phyloP scores from a whole-genome alignment of 2,113 vertebrate genomes.

The crab-eating macaque (Macaca fascicularis) region DNA sequence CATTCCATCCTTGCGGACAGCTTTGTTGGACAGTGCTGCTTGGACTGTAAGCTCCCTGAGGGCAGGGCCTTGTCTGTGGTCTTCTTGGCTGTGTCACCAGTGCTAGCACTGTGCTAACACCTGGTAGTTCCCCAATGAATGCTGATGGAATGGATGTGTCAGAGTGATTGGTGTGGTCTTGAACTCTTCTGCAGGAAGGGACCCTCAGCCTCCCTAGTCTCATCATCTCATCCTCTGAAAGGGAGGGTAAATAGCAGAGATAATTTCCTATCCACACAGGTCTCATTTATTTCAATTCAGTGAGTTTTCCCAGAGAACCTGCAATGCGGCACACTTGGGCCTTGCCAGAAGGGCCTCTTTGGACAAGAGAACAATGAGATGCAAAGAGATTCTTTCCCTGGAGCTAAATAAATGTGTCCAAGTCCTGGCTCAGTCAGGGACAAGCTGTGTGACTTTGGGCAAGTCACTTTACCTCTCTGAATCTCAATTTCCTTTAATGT shows the following conservation, averaged over 20 bases:
- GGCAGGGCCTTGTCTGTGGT: not conserved
- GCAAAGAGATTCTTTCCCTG: not conserved
- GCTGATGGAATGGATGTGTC: fast-evolving
- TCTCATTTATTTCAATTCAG: not conserved
- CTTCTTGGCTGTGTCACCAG: not conserved
- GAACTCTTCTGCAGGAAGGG: not conserved
- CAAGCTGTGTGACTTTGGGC: not conserved
- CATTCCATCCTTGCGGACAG: not conserved
- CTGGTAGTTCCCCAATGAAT: not conserved
- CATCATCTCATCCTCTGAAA: not conserved
- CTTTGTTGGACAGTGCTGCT: not conserved
- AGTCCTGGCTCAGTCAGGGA: not conserved
- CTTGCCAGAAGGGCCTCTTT: not conserved
- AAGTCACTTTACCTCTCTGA: not conserved
- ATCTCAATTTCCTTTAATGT: not conserved
- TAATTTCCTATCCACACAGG: not conserved
- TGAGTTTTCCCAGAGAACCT: not conserved
- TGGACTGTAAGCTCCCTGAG: not conserved
- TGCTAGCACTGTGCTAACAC: no score
- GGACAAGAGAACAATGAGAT: not conserved
- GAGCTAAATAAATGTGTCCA: not conserved
- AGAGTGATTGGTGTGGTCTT: fast-evolving
- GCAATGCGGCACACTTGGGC: fast-evolving
- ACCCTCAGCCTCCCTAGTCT: no score
- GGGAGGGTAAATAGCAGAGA: not conserved